Conservation (phyloP, 2,113 vertebrate species). For the Mus musculus region DNA sequence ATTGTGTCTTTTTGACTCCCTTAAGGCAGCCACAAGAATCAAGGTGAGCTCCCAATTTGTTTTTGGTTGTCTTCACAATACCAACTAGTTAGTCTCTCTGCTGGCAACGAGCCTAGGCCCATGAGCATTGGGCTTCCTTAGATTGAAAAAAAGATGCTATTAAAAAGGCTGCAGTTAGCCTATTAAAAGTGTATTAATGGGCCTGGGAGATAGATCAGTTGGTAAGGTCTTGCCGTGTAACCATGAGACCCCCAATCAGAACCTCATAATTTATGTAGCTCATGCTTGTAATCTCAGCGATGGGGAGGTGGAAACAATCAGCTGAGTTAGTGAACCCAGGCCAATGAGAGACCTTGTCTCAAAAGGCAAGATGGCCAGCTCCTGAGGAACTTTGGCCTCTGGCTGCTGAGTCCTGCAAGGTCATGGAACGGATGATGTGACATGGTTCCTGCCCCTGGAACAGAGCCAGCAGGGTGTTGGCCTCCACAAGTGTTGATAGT, state of each 20-base stretch:
- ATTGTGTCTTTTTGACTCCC: background rate
- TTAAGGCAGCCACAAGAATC: background rate
- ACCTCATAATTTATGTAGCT: background rate
- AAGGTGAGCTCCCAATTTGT: background rate
- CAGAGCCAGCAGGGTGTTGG: too few relatives aligned
- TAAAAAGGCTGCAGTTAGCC: background rate
- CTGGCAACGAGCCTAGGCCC: background rate
- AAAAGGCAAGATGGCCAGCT: background rate
- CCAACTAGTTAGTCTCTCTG: background rate
- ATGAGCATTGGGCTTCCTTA: conserved; percentile 14
- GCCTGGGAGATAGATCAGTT: background rate
- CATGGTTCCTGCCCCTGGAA: too few relatives aligned
- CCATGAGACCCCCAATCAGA: background rate
- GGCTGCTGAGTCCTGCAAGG: background rate
- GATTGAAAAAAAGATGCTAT: background rate
- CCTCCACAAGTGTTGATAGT: too few relatives aligned
- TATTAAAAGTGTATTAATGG: conserved; percentile 43
- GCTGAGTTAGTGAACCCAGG: background rate
- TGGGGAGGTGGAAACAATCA: too few relatives aligned
- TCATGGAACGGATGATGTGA: too few relatives aligned
- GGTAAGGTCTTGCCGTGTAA: background rate
- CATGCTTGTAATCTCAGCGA: background rate
- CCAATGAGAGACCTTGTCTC: background rate
- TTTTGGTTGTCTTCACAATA: background rate
- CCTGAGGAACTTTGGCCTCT: background rate